Percentiles rank a stretch among this genome's conserved stretches.
phyloP scores from a whole-genome alignment of 2,888 invertebrate species.

The Tenthredo mesomela region DNA sequence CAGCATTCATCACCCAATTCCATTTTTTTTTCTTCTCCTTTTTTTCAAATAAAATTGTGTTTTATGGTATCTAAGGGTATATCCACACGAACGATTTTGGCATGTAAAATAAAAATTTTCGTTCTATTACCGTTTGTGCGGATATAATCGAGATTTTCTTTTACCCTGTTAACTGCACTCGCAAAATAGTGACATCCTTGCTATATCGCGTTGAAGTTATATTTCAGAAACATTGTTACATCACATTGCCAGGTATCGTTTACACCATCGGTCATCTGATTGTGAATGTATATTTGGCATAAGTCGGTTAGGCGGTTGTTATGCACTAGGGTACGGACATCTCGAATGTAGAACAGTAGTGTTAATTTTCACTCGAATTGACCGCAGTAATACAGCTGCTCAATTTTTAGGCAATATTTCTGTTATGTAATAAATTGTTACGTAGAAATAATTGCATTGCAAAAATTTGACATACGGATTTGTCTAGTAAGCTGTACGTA shows the following conservation, averaged over 20 bases:
- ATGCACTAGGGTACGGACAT: not conserved
- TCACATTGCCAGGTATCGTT: not conserved
- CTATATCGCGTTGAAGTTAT: slow-evolving; percentile 3
- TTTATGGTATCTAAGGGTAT: not conserved
- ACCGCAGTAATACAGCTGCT: slow-evolving; percentile 3
- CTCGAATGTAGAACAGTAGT: not conserved
- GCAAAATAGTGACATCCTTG: not conserved
- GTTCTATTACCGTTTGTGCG: not conserved
- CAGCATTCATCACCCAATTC: not conserved
- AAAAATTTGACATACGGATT: not conserved
- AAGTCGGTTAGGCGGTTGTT: not conserved
- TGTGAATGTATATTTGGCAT: not conserved
- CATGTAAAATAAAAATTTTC: not conserved
- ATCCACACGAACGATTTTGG: not conserved
- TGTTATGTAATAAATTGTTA: not conserved
- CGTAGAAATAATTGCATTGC: slow-evolving; percentile 3
- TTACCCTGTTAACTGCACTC: not conserved
- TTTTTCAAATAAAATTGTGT: not conserved
- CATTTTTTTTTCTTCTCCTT: not conserved
- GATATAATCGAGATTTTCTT: not conserved
- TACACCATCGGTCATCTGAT: not conserved
- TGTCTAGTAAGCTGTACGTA: not conserved
- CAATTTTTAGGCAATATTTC: not conserved
- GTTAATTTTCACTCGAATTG: not conserved
- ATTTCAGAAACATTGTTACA: not conserved